Percentiles rank a stretch among this genome's conserved stretches.
phyloP scores from a whole-genome alignment of 1,140 invertebrate species.

The Drosophila azteca region DNA sequence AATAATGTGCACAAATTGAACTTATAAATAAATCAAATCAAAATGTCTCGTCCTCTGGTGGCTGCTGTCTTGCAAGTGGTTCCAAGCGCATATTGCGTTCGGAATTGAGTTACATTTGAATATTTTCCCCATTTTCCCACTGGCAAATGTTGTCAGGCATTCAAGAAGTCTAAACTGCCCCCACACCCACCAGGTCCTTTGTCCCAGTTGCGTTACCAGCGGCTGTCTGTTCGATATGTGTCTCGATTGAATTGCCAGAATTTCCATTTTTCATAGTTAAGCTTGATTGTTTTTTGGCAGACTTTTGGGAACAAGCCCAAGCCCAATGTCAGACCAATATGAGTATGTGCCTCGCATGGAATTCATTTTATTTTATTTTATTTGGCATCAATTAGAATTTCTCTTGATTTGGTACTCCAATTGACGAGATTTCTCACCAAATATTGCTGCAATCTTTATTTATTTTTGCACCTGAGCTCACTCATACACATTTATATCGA shows the following conservation, averaged over 20 bases:
- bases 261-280: conserved; percentile 13
- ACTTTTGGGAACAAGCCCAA: not conserved
- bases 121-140: conserved; percentile 61
- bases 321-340: not conserved
- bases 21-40: conserved; percentile 79
- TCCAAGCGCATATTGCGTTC: conserved; percentile 58
- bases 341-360: not conserved
- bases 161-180: conserved; percentile 17
- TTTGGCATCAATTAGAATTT: conserved; percentile 12
- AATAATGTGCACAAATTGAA: conserved; percentile 79
- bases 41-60: conserved; percentile 63
- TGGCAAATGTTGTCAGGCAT: conserved; percentile 25
- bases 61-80: conserved; percentile 20
- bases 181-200: not conserved
- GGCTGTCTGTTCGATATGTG: not conserved
- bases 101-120: conserved; percentile 78
- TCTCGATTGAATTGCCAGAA: conserved; percentile 17
- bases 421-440: not conserved
- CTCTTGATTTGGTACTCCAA: conserved; percentile 8
- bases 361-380: conserved; percentile 1
- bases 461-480: not conserved
- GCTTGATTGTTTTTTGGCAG: conserved; percentile 28
- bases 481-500: not conserved
- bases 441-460: not conserved
- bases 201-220: conserved; percentile 19